Evolutionary conservation across 1,140 invertebrate genomes (phyloP), one percentile per base, ranked within the genome.

Genomic region (Anastrepha obliqua): DNA sequence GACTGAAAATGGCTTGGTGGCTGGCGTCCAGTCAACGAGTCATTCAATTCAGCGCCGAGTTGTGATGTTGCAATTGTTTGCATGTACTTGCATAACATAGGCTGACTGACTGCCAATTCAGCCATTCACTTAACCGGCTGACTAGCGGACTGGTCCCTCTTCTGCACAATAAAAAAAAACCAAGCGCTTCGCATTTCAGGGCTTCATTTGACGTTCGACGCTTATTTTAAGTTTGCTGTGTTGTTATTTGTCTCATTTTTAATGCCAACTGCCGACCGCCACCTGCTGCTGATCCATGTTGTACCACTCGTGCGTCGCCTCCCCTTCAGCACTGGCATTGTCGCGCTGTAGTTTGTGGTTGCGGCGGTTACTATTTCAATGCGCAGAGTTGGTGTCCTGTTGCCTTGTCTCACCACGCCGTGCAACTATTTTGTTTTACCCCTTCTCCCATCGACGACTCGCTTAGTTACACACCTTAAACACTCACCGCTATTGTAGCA

Each of bases 361-460:
- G 74, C n/a, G 74, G 74, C 74, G 74, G 74, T 47, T 81, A 11
- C 17, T 47, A 81, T 58, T 58, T 81, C 74, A 81, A 81, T n/a
- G 74, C 74, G 74, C 39, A 29, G 11, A 67, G 7, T 67, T 67
- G 64, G 20, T 39, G 64, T 74, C 44, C 44, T 55, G 44, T 81
- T 58, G 51, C n/a, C n/a, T n/a, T 55, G 60, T 4, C n/a, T 62
- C 60, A 62, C n/a, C 6, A 5, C 7, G 8, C 2, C n/a, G 9
- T 55, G 2, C 51, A 11, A 8, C 6, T 55, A 6, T 55, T 55
- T 55, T 11, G 1, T 81, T 8, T 51, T 55, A 8, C 3, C 47
- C 20, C 47, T 58, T 81, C 74, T 0, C 13, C 44, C 15, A 11
- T 11, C 44, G 70, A 11, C 7, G 20, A 3, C n/a, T 20, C 67